Base-by-base conservation (phyloP, 2,113 vertebrate species). In the Myotis lucifugus region DNA sequence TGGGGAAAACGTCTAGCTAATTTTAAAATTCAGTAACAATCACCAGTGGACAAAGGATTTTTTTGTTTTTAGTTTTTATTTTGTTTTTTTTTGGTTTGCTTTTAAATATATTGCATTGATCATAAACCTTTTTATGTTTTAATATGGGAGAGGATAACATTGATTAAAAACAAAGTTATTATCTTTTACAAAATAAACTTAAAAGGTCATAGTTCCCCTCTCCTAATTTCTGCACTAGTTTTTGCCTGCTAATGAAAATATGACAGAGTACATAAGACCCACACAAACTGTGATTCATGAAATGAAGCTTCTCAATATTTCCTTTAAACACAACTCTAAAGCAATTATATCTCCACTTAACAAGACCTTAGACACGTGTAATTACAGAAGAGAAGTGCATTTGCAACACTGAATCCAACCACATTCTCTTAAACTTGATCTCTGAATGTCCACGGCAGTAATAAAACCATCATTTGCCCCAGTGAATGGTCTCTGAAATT, bases 301-400 rank as follows among this genome's bases (percentile, higher is more conserved):
- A 97, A 94, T 59, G 5, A 61, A 83, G 85, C 85, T 96, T 90
- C 91, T 94, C n/a, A 74, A 77, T 52, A 83, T 96, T 96, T 96
- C 91, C 72, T 92, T 85, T 70, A 97, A 96, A 14, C 32, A 37
- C 37, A 92, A 66, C 82, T 87, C 78, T 85, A 92, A 84, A 92
- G 85, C 64, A 91, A 95, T 91, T 95, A 92, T 17, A 67, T 37
- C 76, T 72, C 52, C 78, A 70, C 69, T 95, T 95, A 72, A 93
- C 70, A 85, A 87, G 92, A 93, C 59, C 82, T 88, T 61, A 77
- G 85, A 92, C 88, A 66, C 15, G 0, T 76, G 32, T 90, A 91
- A 94, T 93, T 95, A 90, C 40, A 87, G n/a, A 72, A 52, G 79
- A 94, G 54, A 92, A 70, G 67, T 50, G 50, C n/a, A 79, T 91